These are phyloP conservation scores for Crocidura indochinensis DNA, from an alignment of 2,797 vertebrate genomes.

Conservation along the genomic window DNA sequence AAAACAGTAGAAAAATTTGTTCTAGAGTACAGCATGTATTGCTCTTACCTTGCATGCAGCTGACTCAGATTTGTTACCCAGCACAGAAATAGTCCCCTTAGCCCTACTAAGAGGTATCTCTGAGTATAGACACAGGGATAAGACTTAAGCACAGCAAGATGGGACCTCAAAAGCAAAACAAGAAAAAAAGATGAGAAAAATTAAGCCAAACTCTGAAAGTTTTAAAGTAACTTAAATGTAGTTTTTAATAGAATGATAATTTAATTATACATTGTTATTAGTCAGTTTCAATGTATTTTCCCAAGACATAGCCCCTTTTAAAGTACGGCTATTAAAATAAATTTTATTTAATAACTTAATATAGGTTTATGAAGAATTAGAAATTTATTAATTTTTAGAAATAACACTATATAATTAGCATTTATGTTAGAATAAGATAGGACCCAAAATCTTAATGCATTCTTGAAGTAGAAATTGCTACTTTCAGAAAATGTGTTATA, in stretches of 20 bases:
- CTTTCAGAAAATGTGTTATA: background rate
- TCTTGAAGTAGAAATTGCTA: conserved; percentile 23
- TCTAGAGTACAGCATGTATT: no score
- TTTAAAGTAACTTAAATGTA: conserved; percentile 63
- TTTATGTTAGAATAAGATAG: conserved; percentile 69
- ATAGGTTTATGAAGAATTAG: conserved; percentile 56
- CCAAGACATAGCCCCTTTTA: conserved; percentile 46
- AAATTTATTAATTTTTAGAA: conserved; percentile 69
- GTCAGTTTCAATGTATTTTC: conserved; percentile 40
- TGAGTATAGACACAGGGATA: no score
- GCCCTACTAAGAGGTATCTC: no score
- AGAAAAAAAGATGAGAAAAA: background rate
- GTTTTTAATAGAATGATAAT: conserved; percentile 53
- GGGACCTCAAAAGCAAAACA: no score
- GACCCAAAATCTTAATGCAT: conserved; percentile 61
- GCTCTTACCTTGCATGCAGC: no score
- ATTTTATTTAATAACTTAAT: conserved; percentile 62
- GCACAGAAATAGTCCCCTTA: no score
- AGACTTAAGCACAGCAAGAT: no score
- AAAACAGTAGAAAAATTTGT: conserved; percentile 2
- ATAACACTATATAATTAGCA: conserved; percentile 42
- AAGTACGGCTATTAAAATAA: conserved; percentile 50
- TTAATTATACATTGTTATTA: conserved; percentile 43
- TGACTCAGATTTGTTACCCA: no score
- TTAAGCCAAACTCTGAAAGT: conserved; percentile 47